Evolutionary conservation across 2,888 invertebrate species (phyloP).

Genomic region (Lypha dubia): DNA sequence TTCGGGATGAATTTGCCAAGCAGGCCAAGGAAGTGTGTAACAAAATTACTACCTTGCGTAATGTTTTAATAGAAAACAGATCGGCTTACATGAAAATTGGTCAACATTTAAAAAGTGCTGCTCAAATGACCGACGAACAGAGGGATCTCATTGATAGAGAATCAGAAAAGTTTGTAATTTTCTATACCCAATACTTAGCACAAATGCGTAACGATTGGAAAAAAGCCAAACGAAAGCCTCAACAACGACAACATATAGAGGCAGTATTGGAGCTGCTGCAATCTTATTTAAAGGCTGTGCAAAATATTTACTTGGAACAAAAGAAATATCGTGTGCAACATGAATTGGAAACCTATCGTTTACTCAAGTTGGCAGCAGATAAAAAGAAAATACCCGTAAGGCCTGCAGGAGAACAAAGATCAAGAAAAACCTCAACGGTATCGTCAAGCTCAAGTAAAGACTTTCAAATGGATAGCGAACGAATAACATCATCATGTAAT

Average conservation of each 20-base stretch:
- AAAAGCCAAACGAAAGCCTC: conserved; percentile 84
- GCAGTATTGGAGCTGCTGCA: conserved; percentile 90
- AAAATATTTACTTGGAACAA: conserved; percentile 94
- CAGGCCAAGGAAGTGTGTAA: conserved; percentile 91
- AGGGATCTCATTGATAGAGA: conserved; percentile 93
- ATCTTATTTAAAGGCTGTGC: conserved; percentile 92
- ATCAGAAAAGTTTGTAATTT: conserved; percentile 92
- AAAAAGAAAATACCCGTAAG: conserved; percentile 80
- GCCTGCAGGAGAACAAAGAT: conserved; percentile 76
- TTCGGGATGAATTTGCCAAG: conserved; percentile 86
- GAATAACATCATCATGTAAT: conserved; percentile 37
- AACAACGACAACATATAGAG: conserved; percentile 90
- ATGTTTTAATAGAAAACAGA: conserved; percentile 92
- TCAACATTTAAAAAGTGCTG: conserved; percentile 87
- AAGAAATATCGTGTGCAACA: conserved; percentile 94
- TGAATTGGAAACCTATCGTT: conserved; percentile 91
- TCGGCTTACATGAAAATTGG: conserved; percentile 93
- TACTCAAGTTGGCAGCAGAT: conserved; percentile 88
- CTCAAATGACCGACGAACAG: conserved; percentile 91
- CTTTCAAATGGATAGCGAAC: conserved; percentile 50
- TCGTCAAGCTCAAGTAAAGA: conserved; percentile 78
- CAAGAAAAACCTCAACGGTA: conserved; percentile 65
- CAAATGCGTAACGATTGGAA: conserved; percentile 89
- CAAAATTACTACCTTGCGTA: conserved; percentile 91
- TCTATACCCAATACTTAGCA: conserved; percentile 90